Percentiles rank a stretch among this genome's conserved stretches.
Conservation (phyloP, 2,797 vertebrate species). For the Simalia tracyae region DNA sequence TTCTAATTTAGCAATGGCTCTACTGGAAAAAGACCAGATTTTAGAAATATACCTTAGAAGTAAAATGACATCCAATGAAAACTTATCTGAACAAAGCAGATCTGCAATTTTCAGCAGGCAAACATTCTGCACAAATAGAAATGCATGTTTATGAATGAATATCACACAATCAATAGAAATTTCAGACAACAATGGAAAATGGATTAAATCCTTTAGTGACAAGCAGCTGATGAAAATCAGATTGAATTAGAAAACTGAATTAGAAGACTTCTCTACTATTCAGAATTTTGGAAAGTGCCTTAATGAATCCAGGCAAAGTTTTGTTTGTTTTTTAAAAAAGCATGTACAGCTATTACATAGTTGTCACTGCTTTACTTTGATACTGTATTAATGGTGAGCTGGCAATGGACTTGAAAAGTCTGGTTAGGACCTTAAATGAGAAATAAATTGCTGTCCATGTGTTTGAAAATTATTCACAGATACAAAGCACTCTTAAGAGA, state of each 20-base stretch:
- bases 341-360: not conserved
- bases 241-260: not conserved
- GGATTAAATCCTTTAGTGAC: not conserved
- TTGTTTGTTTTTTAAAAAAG: not conserved
- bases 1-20: not conserved
- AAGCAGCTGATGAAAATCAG: not conserved
- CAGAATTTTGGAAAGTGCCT: not conserved
- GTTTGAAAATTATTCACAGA: not conserved
- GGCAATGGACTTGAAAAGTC: not conserved
- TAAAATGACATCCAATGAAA: slow-evolving; percentile 5
- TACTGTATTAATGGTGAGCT: not conserved
- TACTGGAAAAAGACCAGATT: slow-evolving; percentile 10
- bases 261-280: not conserved
- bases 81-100: not conserved
- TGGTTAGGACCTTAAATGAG: not conserved
- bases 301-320: not conserved
- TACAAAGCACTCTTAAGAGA: not conserved
- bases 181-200: not conserved
- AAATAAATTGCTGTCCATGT: not conserved
- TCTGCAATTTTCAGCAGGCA: not conserved
- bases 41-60: not conserved
- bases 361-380: not conserved
- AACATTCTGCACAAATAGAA: not conserved
- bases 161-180: not conserved
- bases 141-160: not conserved